phyloP scores from a whole-genome alignment of 2,113 vertebrate genomes.

The Dermatemys mawii region DNA sequence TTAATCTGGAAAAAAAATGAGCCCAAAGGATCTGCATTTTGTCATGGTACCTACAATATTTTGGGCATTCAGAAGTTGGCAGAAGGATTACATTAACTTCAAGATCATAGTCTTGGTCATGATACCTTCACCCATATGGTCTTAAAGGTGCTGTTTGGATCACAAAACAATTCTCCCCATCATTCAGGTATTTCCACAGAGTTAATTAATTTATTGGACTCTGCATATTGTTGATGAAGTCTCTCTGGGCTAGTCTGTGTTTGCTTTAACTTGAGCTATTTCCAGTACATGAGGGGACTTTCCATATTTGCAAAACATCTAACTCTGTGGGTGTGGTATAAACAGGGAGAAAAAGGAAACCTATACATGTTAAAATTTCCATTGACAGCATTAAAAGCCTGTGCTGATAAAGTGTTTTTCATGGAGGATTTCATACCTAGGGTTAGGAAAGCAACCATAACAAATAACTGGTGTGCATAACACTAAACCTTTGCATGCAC shows the following conservation, averaged over 20 bases:
- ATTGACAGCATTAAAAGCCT: neutral
- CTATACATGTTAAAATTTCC: neutral
- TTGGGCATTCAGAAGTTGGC: neutral
- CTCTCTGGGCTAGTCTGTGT: slow-evolving; percentile 4
- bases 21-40: neutral
- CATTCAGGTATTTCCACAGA: slow-evolving; percentile 34
- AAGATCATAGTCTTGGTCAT: neutral
- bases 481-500: neutral
- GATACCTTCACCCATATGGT: neutral
- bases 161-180: slow-evolving; percentile 22
- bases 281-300: slow-evolving; percentile 34
- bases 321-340: neutral
- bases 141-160: neutral
- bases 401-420: neutral
- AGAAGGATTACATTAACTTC: neutral
- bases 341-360: neutral
- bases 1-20: neutral
- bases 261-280: slow-evolving; percentile 7
- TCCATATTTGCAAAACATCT: slow-evolving; percentile 9
- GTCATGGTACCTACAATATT: neutral
- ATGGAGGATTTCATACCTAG: neutral
- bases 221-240: neutral
- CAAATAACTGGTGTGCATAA: neutral
- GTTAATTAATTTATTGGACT: neutral
- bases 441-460: neutral